Percentiles rank a stretch among this genome's conserved stretches.
These are phyloP conservation scores for Pseudorectes ferrugineus DNA, from an alignment of 2,113 vertebrate species.

Conservation along the genomic window DNA sequence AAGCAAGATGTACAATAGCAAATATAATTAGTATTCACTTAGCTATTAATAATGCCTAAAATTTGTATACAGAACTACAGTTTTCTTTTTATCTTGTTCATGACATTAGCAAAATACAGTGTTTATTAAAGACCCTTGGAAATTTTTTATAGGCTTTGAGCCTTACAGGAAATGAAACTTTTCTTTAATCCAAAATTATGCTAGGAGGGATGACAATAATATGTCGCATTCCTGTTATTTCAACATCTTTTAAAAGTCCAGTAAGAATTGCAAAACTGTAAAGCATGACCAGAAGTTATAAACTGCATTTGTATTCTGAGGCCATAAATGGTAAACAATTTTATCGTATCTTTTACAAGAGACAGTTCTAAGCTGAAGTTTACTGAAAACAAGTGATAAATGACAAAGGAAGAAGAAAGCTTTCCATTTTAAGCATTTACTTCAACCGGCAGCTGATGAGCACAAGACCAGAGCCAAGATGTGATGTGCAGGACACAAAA, in stretches of 20 bases:
- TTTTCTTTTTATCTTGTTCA: not conserved
- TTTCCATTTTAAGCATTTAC: not conserved
- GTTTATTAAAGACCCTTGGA: not conserved
- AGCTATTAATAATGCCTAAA: not conserved
- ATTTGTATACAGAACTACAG: not conserved
- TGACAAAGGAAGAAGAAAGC: not conserved
- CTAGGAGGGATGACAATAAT: not conserved
- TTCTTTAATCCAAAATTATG: not conserved
- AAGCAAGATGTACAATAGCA: not conserved
- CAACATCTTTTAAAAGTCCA: not conserved
- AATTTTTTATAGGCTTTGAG: not conserved
- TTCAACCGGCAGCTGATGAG: not conserved
- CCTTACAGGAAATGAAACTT: not conserved
- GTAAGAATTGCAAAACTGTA: not conserved
- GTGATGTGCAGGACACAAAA: not conserved
- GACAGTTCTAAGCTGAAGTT: not conserved
- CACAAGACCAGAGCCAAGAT: not conserved
- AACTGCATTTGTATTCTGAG: not conserved
- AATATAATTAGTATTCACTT: not conserved
- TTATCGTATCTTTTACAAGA: not conserved
- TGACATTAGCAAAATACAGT: not conserved
- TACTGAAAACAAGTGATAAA: not conserved
- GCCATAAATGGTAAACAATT: not conserved
- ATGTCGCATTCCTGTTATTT: not conserved
- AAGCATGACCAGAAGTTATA: not conserved